Evolutionary conservation across 2,113 vertebrate genomes (phyloP).

Genomic region (Phalacrocorax carbo): DNA sequence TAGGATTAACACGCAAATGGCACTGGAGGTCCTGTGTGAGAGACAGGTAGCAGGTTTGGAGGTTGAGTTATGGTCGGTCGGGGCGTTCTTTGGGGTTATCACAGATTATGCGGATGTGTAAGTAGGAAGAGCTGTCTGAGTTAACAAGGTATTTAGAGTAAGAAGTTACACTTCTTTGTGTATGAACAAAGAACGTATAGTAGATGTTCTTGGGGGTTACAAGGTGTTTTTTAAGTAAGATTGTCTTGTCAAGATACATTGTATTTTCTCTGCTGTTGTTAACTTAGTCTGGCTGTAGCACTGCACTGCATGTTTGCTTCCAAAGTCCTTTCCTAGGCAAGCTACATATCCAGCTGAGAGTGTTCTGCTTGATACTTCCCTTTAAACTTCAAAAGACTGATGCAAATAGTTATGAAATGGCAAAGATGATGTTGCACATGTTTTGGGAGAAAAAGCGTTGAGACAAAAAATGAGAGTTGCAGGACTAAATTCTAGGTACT

Average conservation of each 20-base stretch:
- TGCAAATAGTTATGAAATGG: background rate
- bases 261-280: background rate
- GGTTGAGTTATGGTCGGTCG: accelerated
- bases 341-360: background rate
- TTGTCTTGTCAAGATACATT: background rate
- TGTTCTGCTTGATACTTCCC: background rate
- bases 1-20: background rate
- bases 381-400: background rate
- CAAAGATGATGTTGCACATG: background rate
- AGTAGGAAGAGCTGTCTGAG: background rate
- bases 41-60: background rate
- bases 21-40: background rate
- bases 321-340: background rate
- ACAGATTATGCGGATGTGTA: background rate
- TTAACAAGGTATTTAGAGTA: background rate
- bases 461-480: background rate
- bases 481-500: background rate
- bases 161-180: background rate
- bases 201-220: background rate
- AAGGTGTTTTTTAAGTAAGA: background rate
- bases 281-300: background rate
- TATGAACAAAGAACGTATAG: background rate
- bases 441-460: background rate
- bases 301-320: background rate
- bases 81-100: background rate